Evolutionary conservation across 2,113 vertebrate genomes (phyloP), one percentile per base, ranked within the genome.

Genomic region (Petroica traversi): DNA sequence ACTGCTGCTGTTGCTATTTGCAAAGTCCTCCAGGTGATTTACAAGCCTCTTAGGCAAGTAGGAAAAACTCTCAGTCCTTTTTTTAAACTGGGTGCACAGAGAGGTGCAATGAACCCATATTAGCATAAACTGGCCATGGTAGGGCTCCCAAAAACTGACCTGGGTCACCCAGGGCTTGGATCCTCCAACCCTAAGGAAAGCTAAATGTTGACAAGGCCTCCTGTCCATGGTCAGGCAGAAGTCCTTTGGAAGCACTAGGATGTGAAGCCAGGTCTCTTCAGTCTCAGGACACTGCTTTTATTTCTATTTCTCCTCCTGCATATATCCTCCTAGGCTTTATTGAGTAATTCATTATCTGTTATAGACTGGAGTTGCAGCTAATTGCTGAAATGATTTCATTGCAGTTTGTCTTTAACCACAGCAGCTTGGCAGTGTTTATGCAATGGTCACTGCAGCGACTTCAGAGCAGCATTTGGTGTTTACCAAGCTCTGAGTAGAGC

Each of bases 121-220:
- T 43, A 64, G 24, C 2, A 2, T 23, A 72, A 26, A 34, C 6
- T 3, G 1, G 33, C 28, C 1, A 0, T 38, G 18, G 18, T 33
- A 74, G 59, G 13, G 9, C 24, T 72, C 31, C 28, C 2, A 1
- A 72, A 79, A 88, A 8, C 17, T 62, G n/a, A 28, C 20, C 40
- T 34, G 40, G 2, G 3, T 55, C 22, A 49, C 2, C 6, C 18
- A 58, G 26, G 23, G 19, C 38, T 87, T 29, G 18, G 24, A 36
- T 64, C 11, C 8, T 80, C 14, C 11, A 61, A 8, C 4, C 4
- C 34, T 38, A 31, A 59, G 46, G 38, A 75, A 36, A 71, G 6
- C 5, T 24, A 51, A 14, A 34, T 1, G 1, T 4, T 17, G 33
- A n/a, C 46, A 71, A 28, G 8, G 8, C 11, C 26, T 61, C 6